These are phyloP conservation scores for Pseudonaja textilis DNA, from an alignment of 2,113 vertebrate genomes.

Conservation along the genomic window DNA sequence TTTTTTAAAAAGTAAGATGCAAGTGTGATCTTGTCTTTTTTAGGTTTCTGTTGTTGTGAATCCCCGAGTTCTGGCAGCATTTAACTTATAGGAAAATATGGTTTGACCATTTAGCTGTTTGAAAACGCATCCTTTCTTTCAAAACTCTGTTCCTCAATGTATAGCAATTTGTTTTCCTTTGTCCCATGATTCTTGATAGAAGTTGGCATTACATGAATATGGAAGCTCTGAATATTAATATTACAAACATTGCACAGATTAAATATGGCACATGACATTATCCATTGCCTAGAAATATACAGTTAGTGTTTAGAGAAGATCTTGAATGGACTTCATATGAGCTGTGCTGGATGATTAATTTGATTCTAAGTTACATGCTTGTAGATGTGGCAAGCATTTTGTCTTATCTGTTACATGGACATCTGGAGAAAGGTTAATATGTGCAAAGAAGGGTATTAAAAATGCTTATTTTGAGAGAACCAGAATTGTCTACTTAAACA, in stretches of 20 bases:
- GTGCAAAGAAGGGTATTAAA: neutral
- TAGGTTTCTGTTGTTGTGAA: neutral
- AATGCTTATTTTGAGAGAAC: neutral
- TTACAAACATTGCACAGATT: neutral
- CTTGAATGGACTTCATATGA: neutral
- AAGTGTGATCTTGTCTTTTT: neutral
- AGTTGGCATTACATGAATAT: neutral
- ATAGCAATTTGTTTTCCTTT: neutral
- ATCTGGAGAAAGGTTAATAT: neutral
- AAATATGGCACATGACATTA: neutral
- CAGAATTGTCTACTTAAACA: neutral
- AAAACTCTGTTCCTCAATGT: neutral
- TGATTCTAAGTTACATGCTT: neutral
- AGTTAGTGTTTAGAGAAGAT: too few species aligned
- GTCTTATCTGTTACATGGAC: neutral
- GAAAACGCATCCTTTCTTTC: neutral
- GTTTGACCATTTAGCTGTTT: neutral
- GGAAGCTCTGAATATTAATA: neutral
- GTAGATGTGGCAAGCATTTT: neutral
- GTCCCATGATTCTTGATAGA: neutral
- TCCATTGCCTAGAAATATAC: neutral
- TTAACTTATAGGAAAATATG: neutral
- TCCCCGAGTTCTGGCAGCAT: neutral
- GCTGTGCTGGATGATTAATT: neutral
- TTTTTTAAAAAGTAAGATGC: neutral